Evolutionary conservation across 2,888 invertebrate genomes (phyloP), one percentile per base, ranked within the genome.

Genomic region (Tanytarsus gracilentus): DNA sequence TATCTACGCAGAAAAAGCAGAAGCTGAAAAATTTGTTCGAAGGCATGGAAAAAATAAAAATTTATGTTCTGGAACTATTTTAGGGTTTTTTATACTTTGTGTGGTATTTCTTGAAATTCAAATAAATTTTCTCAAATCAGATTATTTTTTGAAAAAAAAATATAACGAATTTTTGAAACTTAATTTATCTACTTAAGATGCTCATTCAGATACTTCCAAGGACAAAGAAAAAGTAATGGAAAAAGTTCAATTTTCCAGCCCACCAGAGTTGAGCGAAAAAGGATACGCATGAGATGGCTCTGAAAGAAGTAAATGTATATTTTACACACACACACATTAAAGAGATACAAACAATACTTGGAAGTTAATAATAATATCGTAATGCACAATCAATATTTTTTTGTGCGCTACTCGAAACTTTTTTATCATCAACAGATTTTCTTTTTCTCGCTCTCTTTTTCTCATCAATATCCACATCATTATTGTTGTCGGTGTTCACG

Each of bases 211-310:
- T n/a, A n/a, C n/a, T n/a, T n/a, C n/a, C n/a, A n/a, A n/a, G n/a
- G n/a, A n/a, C n/a, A n/a, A n/a, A 23, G 48, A 7, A 39, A 27
- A 25, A 6, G 29, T 21, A 21, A 14, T 23, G 29, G 26, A 36
- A n/a, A 36, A 26, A 58, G 40, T 48, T 58, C 48, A 58, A 58
- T 58, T 58, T 58, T 58, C 58, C 58, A 44, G 44, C 48, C 40
- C 39, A 30, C 2, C 48, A 48, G 29, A 18, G 6, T 44, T 27
- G 5, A 14, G 23, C 25, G 16, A 33, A 53, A 36, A 21, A 29
- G n/a, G 11, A 36, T 25, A 39, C 3, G 18, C 27, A 25, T 53
- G 33, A 48, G 48, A 29, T 58, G 58, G 48, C 48, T 48, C 58
- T 58, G 44, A 23, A 58, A 44, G 29, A 58, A 58, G 48, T 58